These are phyloP conservation scores for Onychostruthus taczanowskii DNA, from an alignment of 2,113 vertebrate species.

Conservation along the genomic window DNA sequence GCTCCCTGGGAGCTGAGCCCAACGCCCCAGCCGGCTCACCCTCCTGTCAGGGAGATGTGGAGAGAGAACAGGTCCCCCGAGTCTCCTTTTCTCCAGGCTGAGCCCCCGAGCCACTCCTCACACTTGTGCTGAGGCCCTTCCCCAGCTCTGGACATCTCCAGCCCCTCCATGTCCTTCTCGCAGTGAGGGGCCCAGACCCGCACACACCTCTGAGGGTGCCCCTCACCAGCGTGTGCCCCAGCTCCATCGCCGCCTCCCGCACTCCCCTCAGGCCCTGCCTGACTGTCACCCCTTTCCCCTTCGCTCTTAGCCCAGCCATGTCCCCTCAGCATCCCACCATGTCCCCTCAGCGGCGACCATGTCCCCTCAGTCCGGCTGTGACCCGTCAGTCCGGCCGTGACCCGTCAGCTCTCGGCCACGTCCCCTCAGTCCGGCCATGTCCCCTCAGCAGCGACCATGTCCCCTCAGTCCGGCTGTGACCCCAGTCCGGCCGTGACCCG, in stretches of 20 bases:
- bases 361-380: neutral
- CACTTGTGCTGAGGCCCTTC: neutral
- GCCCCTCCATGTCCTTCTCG: neutral
- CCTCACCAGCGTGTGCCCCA: neutral
- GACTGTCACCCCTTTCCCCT: neutral
- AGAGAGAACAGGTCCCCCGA: accelerated
- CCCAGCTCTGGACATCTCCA: neutral
- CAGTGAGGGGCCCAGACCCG: neutral
- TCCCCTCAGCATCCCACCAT: neutral
- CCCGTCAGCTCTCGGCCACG: accelerated
- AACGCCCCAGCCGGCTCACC: accelerated
- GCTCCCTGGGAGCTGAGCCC: neutral
- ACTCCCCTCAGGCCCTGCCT: neutral
- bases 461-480: too few species aligned
- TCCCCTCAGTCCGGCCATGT: too few species aligned
- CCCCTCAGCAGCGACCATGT: neutral
- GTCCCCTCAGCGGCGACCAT: too few species aligned
- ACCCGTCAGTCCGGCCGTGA: too few species aligned
- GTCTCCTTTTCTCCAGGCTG: neutral
- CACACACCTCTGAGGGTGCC: neutral
- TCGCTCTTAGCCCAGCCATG: neutral
- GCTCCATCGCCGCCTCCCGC: neutral
- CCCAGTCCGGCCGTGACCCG: too few species aligned
- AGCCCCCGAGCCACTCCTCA: neutral
- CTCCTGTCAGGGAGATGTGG: neutral